Conservation (phyloP, 92 coral and sea anemone genomes). For the Heliopora coerulea region DNA sequence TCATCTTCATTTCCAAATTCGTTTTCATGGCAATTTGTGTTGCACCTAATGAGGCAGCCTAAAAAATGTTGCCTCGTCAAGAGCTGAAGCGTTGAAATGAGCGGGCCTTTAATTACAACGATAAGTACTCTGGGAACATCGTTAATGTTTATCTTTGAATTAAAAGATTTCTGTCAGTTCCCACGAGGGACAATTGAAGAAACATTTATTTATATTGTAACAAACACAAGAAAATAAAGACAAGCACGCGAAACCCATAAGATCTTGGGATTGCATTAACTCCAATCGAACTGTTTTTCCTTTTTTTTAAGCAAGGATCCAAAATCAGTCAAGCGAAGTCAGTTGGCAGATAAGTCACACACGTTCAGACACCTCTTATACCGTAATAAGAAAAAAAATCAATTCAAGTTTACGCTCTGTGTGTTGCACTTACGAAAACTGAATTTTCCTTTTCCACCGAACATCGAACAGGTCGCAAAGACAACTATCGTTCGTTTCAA, state of each 20-base stretch:
- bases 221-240: not conserved
- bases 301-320: no score
- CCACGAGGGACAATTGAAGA: not conserved
- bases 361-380: no score
- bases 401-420: no score
- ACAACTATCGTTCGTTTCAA: no score
- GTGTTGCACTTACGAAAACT: no score
- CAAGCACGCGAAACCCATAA: not conserved
- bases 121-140: slow-evolving; percentile 5
- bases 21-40: not conserved
- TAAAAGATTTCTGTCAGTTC: not conserved
- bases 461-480: no score
- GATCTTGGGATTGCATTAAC: not conserved
- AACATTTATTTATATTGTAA: not conserved
- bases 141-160: slow-evolving; percentile 6
- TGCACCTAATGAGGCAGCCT: not conserved
- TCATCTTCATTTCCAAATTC: slow-evolving; percentile 6
- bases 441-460: no score
- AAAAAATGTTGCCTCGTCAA: not conserved
- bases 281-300: no score
- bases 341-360: no score
- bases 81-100: not conserved
- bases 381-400: no score
- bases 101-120: slow-evolving; percentile 1
- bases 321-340: no score